Conservation (phyloP, 2,113 vertebrate genomes). For the Lates calcarifer region DNA sequence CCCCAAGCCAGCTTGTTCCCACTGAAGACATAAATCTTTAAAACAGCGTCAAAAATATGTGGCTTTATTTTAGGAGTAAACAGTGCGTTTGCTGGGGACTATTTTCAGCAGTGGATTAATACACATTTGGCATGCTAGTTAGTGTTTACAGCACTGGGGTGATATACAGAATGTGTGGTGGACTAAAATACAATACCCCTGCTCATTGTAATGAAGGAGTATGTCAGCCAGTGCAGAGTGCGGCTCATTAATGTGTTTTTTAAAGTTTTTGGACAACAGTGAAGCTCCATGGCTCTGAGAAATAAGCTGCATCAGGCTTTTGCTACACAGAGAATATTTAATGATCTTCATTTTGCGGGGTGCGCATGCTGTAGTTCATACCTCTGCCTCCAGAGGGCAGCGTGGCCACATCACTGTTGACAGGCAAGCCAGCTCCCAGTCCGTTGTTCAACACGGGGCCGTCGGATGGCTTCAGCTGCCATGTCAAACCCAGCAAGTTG, state of each 20-base stretch:
- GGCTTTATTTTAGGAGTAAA: background rate
- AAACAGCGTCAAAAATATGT: constrained; percentile 14
- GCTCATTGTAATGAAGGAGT: constrained; percentile 10
- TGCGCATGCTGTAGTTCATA: constrained; percentile 80
- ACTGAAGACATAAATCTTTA: constrained; percentile 13
- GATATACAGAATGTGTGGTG: background rate
- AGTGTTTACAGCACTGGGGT: background rate
- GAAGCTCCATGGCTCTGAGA: background rate
- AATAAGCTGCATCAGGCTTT: constrained; percentile 11
- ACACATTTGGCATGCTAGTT: constrained; percentile 8
- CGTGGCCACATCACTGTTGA: constrained; percentile 91
- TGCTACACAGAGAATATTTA: background rate
- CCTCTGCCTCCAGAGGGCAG: constrained; percentile 97
- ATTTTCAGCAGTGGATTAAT: constrained; percentile 27
- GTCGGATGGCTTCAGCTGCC: constrained; percentile 96
- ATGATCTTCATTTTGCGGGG: background rate
- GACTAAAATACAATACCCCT: background rate
- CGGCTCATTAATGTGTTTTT: constrained; percentile 21
- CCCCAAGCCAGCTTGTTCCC: background rate
- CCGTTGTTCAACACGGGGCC: constrained; percentile 96
- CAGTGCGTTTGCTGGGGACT: background rate
- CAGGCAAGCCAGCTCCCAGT: constrained; percentile 89
- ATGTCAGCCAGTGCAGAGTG: background rate
- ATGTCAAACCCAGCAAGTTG: constrained; percentile 98
- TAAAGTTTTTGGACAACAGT: background rate